These are phyloP conservation scores for Blastobasis adustella DNA, from an alignment of 2,888 invertebrate species.

Conservation along the genomic window DNA sequence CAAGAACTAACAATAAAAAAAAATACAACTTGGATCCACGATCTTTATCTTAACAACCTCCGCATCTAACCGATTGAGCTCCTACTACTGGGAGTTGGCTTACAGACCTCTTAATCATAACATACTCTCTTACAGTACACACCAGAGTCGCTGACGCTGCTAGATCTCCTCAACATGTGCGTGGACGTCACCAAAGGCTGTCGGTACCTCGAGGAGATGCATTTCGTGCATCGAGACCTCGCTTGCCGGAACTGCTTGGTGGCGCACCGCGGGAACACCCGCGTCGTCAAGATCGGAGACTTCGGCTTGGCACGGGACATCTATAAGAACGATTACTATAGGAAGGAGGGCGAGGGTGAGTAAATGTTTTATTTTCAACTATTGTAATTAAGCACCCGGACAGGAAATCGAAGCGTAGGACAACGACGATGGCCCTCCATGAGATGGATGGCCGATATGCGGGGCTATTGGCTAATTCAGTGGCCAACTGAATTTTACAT, in stretches of 20 bases:
- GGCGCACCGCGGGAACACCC: conserved; percentile 78
- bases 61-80: too few species aligned
- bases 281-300: conserved; percentile 97
- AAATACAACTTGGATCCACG: too few species aligned
- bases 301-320: conserved; percentile 98
- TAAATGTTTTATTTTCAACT: neutral
- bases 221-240: conserved; percentile 97
- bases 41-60: too few species aligned
- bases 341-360: conserved; percentile 89
- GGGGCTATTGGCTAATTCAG: too few species aligned
- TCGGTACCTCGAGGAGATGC: conserved; percentile 96
- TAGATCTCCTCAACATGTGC: conserved; percentile 93
- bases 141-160: conserved; percentile 80
- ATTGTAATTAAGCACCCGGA: too few species aligned
- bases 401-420: too few species aligned
- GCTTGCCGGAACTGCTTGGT: conserved; percentile 97
- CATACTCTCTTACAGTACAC: conserved; percentile 60
- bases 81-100: too few species aligned
- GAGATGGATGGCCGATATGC: too few species aligned
- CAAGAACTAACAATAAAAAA: too few species aligned
- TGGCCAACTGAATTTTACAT: too few species aligned
- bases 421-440: too few species aligned
- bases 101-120: too few species aligned
- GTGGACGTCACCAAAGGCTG: conserved; percentile 97
- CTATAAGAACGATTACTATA: conserved; percentile 97